A percentile compares a stretch with the other conserved stretches of the same genome.
phyloP scores from a whole-genome alignment of 2,888 invertebrate species.

The Hoplodrina ambigua region DNA sequence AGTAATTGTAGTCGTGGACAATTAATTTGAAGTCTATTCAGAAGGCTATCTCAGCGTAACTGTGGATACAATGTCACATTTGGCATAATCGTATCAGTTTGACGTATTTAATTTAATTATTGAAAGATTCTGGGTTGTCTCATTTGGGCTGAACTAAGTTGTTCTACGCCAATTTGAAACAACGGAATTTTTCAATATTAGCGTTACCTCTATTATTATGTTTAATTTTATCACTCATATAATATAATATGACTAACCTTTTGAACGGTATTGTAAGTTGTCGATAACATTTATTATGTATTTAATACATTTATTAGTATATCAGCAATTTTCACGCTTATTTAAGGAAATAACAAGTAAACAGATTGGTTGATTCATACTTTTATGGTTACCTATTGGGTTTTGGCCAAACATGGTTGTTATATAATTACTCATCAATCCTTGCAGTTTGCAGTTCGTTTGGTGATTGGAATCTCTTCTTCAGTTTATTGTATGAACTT shows the following conservation, averaged over 20 bases:
- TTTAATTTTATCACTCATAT: conserved; percentile 2
- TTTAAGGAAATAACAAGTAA: conserved; percentile 39
- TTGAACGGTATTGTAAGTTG: conserved; percentile 25
- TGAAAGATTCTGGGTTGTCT: neutral
- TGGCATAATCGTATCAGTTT: neutral
- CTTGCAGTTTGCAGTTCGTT: neutral
- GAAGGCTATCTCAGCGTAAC: no score
- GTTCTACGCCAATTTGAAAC: conserved; percentile 5
- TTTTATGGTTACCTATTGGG: neutral
- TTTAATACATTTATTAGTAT: conserved; percentile 22
- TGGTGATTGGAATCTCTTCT: no score
- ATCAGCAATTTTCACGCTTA: neutral
- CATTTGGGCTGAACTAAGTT: no score
- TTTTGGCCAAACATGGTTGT: neutral
- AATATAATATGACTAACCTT: conserved; percentile 27
- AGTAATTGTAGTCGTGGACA: no score
- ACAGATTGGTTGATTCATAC: conserved; percentile 23
- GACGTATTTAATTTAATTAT: neutral
- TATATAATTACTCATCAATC: neutral
- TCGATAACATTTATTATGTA: conserved; percentile 6
- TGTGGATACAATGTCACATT: neutral
- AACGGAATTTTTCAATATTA: conserved; percentile 7
- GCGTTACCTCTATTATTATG: conserved; percentile 22
- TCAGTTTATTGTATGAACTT: no score
- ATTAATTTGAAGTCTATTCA: no score